Evolutionary conservation across 2,113 vertebrate genomes (phyloP).

Genomic region (Coptodon bakossiorum): DNA sequence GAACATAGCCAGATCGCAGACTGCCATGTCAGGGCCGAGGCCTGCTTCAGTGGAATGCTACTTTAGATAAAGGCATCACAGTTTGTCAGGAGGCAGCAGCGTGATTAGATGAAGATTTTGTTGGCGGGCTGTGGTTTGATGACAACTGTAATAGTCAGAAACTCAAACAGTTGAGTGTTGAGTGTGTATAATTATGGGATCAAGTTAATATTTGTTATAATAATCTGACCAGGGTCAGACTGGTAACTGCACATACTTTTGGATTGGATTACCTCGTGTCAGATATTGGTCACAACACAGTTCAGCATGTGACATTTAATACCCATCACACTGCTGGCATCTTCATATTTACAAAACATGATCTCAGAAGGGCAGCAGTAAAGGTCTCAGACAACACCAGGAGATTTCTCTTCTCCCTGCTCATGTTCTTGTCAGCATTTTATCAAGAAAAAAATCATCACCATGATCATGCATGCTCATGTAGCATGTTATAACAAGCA

Average conservation of each 20-base stretch:
- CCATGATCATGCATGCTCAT: background rate
- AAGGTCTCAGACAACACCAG: background rate
- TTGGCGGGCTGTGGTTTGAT: background rate
- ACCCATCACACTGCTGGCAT: background rate
- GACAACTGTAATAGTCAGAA: background rate
- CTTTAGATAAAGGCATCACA: conserved; percentile 32
- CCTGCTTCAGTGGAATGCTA: conserved; percentile 17
- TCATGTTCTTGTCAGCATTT: background rate
- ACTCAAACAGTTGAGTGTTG: background rate
- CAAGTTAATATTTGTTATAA: background rate
- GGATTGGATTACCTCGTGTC: background rate
- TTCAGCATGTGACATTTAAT: background rate
- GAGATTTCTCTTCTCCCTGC: background rate
- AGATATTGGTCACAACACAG: background rate
- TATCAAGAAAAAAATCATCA: background rate
- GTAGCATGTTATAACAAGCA: background rate
- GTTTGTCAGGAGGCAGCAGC: background rate
- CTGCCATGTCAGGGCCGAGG: conserved; percentile 43
- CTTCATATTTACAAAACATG: background rate
- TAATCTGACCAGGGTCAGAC: background rate
- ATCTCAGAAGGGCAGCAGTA: background rate
- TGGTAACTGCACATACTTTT: background rate
- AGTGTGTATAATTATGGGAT: background rate
- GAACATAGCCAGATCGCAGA: conserved; percentile 32
- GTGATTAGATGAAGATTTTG: background rate